These are phyloP conservation scores for Cylindroiulus punctatus DNA, from an alignment of 2,888 invertebrate species.

Conservation along the genomic window DNA sequence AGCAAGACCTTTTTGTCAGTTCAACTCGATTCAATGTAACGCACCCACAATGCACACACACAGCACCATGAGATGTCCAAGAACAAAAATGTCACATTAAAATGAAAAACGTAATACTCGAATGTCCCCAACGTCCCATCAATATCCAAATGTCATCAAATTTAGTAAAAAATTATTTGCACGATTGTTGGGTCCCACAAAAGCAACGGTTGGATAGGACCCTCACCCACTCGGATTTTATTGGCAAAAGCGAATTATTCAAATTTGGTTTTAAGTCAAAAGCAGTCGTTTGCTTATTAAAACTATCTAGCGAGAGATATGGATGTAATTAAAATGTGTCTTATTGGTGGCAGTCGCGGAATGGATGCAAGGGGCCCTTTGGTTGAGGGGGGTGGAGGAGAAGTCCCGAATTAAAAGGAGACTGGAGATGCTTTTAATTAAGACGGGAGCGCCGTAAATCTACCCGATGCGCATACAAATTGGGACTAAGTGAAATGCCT, in stretches of 20 bases:
- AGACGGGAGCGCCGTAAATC: slow-evolving; percentile 41
- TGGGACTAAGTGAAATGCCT: slow-evolving; percentile 43
- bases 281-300: slow-evolving; percentile 17
- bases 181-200: too few species aligned
- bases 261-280: slow-evolving; percentile 1
- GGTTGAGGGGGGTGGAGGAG: background rate
- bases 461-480: slow-evolving; percentile 28
- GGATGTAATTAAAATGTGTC: slow-evolving; percentile 35
- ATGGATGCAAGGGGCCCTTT: background rate
- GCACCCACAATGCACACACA: too few species aligned
- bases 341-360: too few species aligned
- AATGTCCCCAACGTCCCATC: too few species aligned
- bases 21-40: too few species aligned
- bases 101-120: too few species aligned
- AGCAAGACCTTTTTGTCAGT: too few species aligned
- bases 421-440: slow-evolving; percentile 9
- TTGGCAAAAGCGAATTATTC: slow-evolving; percentile 24
- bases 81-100: too few species aligned
- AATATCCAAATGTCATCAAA: too few species aligned
- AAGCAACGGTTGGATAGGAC: too few species aligned
- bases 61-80: too few species aligned
- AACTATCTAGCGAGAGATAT: background rate
- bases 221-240: background rate
- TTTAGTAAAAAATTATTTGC: too few species aligned
- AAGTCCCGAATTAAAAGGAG: background rate